phyloP scores from a whole-genome alignment of 2,888 invertebrate species.

The Cacoxenus indagator region DNA sequence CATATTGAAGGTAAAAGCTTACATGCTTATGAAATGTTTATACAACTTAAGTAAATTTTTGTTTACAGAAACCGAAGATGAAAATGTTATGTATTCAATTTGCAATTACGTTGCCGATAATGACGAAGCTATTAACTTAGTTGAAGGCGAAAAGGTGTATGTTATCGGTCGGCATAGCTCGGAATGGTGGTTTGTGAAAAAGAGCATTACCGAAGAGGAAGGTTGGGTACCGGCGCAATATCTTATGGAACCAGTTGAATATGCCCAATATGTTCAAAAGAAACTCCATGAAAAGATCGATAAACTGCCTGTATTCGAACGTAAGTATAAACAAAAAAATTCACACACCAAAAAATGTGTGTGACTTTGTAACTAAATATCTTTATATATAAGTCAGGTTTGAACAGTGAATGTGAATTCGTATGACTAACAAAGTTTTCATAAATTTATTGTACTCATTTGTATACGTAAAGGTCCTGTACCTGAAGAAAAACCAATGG shows the following conservation, averaged over 20 bases:
- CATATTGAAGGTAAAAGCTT: conserved; percentile 75
- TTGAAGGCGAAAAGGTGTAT: conserved; percentile 91
- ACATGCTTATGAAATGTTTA: conserved; percentile 8
- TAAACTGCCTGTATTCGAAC: conserved; percentile 91
- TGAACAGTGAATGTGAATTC: conserved; percentile 16
- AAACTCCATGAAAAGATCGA: conserved; percentile 93
- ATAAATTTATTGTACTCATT: conserved; percentile 34
- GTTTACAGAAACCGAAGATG: conserved; percentile 72
- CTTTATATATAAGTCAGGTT: not conserved
- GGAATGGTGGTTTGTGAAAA: conserved; percentile 95
- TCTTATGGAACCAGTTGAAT: conserved; percentile 85
- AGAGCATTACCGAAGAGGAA: conserved; percentile 89
- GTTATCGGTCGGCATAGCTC: conserved; percentile 86
- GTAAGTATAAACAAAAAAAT: conserved; percentile 75
- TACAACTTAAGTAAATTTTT: not conserved
- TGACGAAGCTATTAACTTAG: conserved; percentile 88
- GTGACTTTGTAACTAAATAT: conserved; percentile 11
- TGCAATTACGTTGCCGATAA: conserved; percentile 89
- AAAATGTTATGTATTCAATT: conserved; percentile 85
- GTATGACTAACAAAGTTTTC: conserved; percentile 40
- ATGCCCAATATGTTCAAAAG: conserved; percentile 86
- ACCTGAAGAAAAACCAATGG: conserved; percentile 82
- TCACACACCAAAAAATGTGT: conserved; percentile 14
- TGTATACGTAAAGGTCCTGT: conserved; percentile 76
- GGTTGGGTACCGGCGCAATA: conserved; percentile 95